Evolutionary conservation across 2,888 invertebrate genomes (phyloP).

Genomic region (Eupithecia exiguata): DNA sequence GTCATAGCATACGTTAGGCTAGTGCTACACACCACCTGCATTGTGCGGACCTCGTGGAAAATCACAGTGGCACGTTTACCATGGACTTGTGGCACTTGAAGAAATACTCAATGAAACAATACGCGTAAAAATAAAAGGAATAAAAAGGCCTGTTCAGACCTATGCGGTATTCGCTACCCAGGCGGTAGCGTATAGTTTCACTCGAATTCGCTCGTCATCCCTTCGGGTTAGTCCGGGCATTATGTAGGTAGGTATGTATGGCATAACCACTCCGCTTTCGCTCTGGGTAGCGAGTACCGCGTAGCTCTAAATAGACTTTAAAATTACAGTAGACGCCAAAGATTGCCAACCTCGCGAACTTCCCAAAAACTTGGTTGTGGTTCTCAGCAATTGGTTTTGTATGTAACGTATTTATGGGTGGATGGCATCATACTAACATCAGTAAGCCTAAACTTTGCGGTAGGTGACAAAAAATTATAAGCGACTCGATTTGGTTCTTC

Average conservation of each 20-base stretch:
- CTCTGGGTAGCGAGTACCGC: background rate
- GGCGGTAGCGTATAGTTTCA: background rate
- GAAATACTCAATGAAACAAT: background rate
- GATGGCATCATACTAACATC: background rate
- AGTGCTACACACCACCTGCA: slow-evolving; percentile 38
- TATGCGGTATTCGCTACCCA: background rate
- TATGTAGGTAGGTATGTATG: background rate
- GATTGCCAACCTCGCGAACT: background rate
- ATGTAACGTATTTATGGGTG: background rate
- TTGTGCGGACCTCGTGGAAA: slow-evolving; percentile 17
- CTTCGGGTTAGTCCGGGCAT: background rate
- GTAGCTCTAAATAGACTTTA: background rate
- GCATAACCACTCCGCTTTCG: background rate
- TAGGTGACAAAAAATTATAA: background rate
- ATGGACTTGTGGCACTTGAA: background rate
- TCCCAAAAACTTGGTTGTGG: background rate
- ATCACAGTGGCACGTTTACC: slow-evolving; percentile 4
- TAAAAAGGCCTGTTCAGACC: background rate
- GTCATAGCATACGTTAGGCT: slow-evolving; percentile 42
- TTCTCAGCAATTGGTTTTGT: background rate
- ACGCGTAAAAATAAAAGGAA: background rate
- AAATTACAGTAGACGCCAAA: too few species aligned
- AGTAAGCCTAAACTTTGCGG: background rate
- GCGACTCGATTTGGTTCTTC: background rate
- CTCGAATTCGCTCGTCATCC: background rate